Evolutionary conservation across 2,113 vertebrate species (phyloP).

Genomic region (Ariopsis seemanni): DNA sequence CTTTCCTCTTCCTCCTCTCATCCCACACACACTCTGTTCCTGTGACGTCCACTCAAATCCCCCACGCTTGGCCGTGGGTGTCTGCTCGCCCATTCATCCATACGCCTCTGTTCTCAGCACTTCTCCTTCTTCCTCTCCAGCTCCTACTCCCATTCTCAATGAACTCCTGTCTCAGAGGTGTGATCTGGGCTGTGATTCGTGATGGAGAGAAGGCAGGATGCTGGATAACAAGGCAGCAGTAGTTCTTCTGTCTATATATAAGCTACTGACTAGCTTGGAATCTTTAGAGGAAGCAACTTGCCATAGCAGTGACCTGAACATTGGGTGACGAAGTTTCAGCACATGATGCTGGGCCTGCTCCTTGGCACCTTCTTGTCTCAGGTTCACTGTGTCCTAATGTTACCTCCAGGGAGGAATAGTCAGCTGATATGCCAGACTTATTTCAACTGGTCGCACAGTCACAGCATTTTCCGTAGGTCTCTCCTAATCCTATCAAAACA

Average conservation of each 20-base stretch:
- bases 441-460: constrained; percentile 53
- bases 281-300: not conserved
- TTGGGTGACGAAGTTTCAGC: constrained; percentile 7
- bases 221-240: not conserved
- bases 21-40: constrained; percentile 58
- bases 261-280: not conserved
- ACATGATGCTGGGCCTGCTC: constrained; percentile 12
- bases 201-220: constrained; percentile 16
- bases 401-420: constrained; percentile 40
- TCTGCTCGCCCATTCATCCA: constrained; percentile 52
- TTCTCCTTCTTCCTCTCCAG: constrained; percentile 40
- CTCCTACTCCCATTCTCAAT: constrained; percentile 34
- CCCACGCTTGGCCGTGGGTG: constrained; percentile 43
- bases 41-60: constrained; percentile 56
- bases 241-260: not conserved
- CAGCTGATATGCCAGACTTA: constrained; percentile 46
- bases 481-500: constrained; percentile 59
- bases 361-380: constrained; percentile 27
- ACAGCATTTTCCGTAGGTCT: constrained; percentile 42
- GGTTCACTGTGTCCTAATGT: constrained; percentile 44
- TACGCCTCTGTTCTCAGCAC: constrained; percentile 46
- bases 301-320: not conserved
- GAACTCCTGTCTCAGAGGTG: constrained; percentile 30
- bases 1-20: constrained; percentile 47
- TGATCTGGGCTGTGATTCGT: constrained; percentile 13